Conservation (phyloP, 1,140 invertebrate species). For the Atta texana region DNA sequence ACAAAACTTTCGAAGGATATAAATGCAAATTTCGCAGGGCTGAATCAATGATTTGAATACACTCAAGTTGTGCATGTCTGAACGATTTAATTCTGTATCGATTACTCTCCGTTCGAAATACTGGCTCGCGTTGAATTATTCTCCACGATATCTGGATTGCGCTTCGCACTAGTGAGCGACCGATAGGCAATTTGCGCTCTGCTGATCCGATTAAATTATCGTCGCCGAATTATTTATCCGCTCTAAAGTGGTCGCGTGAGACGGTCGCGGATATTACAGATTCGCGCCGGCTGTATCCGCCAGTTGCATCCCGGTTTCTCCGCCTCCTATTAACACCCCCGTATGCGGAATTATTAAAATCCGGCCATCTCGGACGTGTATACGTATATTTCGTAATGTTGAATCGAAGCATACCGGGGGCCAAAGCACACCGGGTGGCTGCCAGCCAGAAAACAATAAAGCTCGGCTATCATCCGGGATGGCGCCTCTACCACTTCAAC, state of each 20-base stretch:
- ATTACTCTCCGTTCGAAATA: conserved; percentile 13
- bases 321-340: conserved; percentile 65
- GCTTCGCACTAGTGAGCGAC: conserved; percentile 17
- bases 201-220: conserved; percentile 70
- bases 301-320: conserved; percentile 44
- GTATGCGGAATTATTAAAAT: conserved; percentile 78
- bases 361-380: conserved; percentile 57
- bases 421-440: conserved; percentile 73
- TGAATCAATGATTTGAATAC: conserved; percentile 8
- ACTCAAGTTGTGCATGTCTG: conserved; percentile 22
- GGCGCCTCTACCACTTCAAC: conserved; percentile 76
- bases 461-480: conserved; percentile 73
- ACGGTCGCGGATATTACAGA: conserved; percentile 68
- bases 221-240: conserved; percentile 77
- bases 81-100: conserved; percentile 29
- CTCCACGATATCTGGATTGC: conserved; percentile 18
- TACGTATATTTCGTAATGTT: conserved; percentile 53
- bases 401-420: conserved; percentile 66
- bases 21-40: conserved; percentile 29
- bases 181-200: conserved; percentile 22
- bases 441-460: conserved; percentile 79
- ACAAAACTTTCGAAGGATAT: neutral
- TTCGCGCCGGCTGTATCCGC: conserved; percentile 63
- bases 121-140: conserved; percentile 10
- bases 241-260: conserved; percentile 42